Base-by-base conservation (phyloP, 2,113 vertebrate genomes). In the Sinosuthora webbiana region DNA sequence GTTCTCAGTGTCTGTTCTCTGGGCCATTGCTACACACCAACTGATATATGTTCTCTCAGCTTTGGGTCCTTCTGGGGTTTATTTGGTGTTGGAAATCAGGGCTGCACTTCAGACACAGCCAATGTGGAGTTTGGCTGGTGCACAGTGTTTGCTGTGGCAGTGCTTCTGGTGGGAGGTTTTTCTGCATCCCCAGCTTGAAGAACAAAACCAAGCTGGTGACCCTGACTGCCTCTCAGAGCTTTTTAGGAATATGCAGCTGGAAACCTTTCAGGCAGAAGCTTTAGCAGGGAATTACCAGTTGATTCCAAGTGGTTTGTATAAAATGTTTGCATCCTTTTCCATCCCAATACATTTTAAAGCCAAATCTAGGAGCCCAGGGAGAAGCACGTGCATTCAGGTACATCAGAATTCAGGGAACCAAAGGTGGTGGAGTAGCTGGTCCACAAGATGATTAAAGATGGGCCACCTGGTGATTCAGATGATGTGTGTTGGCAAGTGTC, bases 1-100 rank as follows among this genome's bases (percentile, higher is more conserved):
- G 27, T 28, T 52, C 57, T 22, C 5, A 44, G 33, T 44, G 52
- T 15, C 41, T 24, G 20, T 6, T 33, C 81, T 10, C 33, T 39
- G 41, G 50, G 78, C 20, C 23, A 1, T 7, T 30, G 30, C 73
- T 45, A 0, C 0, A 0, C 16, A 2, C 6, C 14, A 20, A 10
- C 7, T 33, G 33, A n/a, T n/a, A 14, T 22, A 1, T 0, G 0
- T 7, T 44, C 42, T 5, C 35, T 18, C 33, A 37, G 0, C 5
- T 30, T 5, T 2, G 55, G 41, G 39, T 33, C 15, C 31, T 60
- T n/a, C 31, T 33, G 62, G 31, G 41, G 7, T 75, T 31, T 28
- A 1, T 71, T 41, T 67, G 78, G 17, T 21, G 0, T 3, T 45
- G 73, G 44, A 52, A 60, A 17, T 27, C 14, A 22, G 4, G 11